Base-by-base conservation (phyloP, 2,797 vertebrate species). In the Prunella strophiata region DNA sequence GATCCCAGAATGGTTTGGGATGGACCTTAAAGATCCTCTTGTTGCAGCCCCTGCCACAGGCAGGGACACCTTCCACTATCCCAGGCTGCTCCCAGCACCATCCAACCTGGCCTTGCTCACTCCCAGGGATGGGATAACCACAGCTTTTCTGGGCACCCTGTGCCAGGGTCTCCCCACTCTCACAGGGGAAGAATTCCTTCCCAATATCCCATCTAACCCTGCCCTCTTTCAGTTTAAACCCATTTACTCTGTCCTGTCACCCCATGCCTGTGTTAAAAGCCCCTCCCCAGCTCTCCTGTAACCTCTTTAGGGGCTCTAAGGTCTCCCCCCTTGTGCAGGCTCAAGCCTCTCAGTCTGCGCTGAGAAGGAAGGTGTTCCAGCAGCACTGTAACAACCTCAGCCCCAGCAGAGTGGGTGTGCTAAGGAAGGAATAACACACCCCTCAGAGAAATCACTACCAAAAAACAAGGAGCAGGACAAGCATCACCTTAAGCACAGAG, bases 31-130 rank as follows among this genome's bases (percentile, higher is more conserved):
- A 59, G 52, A 38, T 8, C 2, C 7, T 29, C 7, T 12, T 1
- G 0, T 25, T 40, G 29, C 16, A 38, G 1, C 5, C 10, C 11
- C 57, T 48, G 4, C 22, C 42, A 32, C 3, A 5, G 34, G 7
- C 50, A 89, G 43, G 5, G 63, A 43, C 50, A 63, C 17, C 19
- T 63, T 26, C 17, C 51, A 89, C 16, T 16, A 1, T 4, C 8
- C 57, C 63, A 70, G 36, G 29, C 1, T 76, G 72, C 38, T 51
- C 50, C 54, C 10, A 70, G 9, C 13, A 13, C 63, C 6, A 5
- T 45, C 50, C 27, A 38, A 0, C 45, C 5, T 14, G 14, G 14
- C 17, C 14, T 29, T 34, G 51, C 7, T 8, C 29, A 21, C 23
- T 38, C 0, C 12, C 51, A 77, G 57, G 16, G 20, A 51, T 40